A percentile compares a stretch with the other conserved stretches of the same genome.
Evolutionary conservation across 2,113 vertebrate species (phyloP).

Genomic region (Xyliphius kryptos): DNA sequence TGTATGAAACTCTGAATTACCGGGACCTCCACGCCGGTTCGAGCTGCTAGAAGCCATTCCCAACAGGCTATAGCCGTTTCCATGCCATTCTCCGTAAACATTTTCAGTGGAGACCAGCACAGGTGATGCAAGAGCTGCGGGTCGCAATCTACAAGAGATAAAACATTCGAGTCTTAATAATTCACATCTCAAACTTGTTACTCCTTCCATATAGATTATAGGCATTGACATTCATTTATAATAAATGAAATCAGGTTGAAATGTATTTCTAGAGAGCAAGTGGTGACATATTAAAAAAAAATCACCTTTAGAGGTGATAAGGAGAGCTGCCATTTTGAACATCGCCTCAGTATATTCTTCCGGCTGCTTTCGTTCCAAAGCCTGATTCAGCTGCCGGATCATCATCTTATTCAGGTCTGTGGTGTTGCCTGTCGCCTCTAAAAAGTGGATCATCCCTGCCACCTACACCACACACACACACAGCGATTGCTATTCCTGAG

Average conservation of each 20-base stretch:
- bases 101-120: conserved; percentile 92
- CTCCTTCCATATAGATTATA: too few relatives aligned
- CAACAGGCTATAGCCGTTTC: conserved; percentile 94
- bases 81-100: conserved; percentile 95
- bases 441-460: conserved; percentile 92
- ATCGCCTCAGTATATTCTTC: conserved; percentile 88
- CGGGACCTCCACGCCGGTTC: conserved; percentile 87
- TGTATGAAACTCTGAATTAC: too few relatives aligned
- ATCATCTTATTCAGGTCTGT: conserved; percentile 85
- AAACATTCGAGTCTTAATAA: too few relatives aligned
- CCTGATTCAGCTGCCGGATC: conserved; percentile 79
- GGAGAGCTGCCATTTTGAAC: conserved; percentile 92
- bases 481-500: too few relatives aligned
- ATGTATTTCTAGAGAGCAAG: too few relatives aligned
- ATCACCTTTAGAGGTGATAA: conserved; percentile 93
- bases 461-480: too few relatives aligned
- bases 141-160: conserved; percentile 74
- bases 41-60: conserved; percentile 96
- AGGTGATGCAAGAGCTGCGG: conserved; percentile 91
- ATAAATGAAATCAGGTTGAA: too few relatives aligned
- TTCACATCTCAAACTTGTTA: too few relatives aligned
- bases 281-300: neutral
- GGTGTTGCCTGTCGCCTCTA: conserved; percentile 70
- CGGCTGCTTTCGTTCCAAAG: conserved; percentile 68
- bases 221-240: too few relatives aligned